Conservation (phyloP, 2,797 vertebrate species). For the Hyperoplus lanceolatus region DNA sequence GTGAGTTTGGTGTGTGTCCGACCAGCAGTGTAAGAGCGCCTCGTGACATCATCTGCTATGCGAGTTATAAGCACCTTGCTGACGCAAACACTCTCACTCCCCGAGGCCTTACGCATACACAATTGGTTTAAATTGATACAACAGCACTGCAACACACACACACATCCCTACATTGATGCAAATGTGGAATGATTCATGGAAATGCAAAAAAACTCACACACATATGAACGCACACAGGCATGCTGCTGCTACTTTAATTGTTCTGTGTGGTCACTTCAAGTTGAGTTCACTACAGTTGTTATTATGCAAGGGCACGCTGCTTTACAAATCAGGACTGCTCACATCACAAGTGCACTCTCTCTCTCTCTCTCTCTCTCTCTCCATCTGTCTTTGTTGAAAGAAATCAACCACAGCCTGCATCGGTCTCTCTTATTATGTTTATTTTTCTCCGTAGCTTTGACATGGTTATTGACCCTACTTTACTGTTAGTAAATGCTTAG, state of each 20-base stretch:
- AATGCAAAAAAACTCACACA: neutral
- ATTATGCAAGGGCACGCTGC: slow-evolving; percentile 46
- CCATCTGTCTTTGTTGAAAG: slow-evolving; percentile 29
- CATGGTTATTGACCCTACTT: neutral
- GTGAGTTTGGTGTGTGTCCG: neutral
- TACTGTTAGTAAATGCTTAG: too few species aligned
- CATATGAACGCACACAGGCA: neutral
- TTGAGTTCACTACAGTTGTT: slow-evolving; percentile 50
- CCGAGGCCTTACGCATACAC: neutral
- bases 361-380: slow-evolving; percentile 30
- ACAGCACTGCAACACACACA: neutral
- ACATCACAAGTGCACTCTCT: slow-evolving; percentile 46
- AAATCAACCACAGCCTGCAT: slow-evolving; percentile 31
- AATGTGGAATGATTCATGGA: neutral
- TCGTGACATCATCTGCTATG: slow-evolving; percentile 31
- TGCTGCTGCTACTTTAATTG: slow-evolving; percentile 22
- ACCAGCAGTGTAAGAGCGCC: neutral
- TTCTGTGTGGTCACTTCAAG: slow-evolving; percentile 62
- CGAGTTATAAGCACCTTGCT: neutral
- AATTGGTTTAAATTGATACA: neutral
- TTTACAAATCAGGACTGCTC: slow-evolving; percentile 47
- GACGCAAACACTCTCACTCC: slow-evolving; percentile 24
- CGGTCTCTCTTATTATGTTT: slow-evolving; percentile 12
- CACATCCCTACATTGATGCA: neutral
- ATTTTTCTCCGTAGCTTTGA: neutral